Percentiles rank a stretch among this genome's conserved stretches.
phyloP scores from a whole-genome alignment of 2,888 invertebrate species.

The Nephrocerus scutellatus region DNA sequence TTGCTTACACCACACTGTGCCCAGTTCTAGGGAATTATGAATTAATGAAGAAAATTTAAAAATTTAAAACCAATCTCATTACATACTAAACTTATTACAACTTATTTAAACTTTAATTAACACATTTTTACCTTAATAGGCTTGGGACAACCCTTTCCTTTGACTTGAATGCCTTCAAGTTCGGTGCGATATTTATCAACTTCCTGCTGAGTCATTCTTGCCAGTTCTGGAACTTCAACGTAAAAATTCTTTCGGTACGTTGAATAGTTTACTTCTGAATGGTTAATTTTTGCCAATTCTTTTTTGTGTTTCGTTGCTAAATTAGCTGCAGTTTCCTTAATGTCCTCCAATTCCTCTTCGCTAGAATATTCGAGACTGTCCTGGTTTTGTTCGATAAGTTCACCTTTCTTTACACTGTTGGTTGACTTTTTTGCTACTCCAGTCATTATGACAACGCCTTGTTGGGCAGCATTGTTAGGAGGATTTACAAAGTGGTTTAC shows the following conservation, averaged over 20 bases:
- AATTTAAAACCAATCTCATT: not conserved
- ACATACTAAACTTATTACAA: not conserved
- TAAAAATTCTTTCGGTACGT: conserved; percentile 94
- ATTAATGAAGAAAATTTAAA: conserved; percentile 5
- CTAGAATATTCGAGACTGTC: conserved; percentile 97
- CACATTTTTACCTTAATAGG: conserved; percentile 60
- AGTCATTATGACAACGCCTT: conserved; percentile 70
- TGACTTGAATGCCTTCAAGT: conserved; percentile 90
- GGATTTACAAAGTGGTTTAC: conserved; percentile 47
- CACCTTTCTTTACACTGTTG: conserved; percentile 76
- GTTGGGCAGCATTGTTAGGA: conserved; percentile 46
- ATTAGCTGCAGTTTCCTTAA: conserved; percentile 83
- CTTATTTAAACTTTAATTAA: not conserved
- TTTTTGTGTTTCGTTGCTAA: conserved; percentile 86
- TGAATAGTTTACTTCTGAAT: conserved; percentile 77
- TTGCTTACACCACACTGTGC: conserved; percentile 97
- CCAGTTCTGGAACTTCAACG: conserved; percentile 92
- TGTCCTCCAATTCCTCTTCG: conserved; percentile 92
- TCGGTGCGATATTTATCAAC: conserved; percentile 80
- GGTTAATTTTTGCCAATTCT: conserved; percentile 89
- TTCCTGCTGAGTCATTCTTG: conserved; percentile 81
- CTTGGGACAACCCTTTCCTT: conserved; percentile 95
- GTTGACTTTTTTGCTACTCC: conserved; percentile 74
- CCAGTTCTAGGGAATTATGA: conserved; percentile 60
- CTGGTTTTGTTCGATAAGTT: conserved; percentile 97